Evolutionary conservation across 1,140 invertebrate species (phyloP), one percentile per base, ranked within the genome.

Genomic region (Papilio glaucus): DNA sequence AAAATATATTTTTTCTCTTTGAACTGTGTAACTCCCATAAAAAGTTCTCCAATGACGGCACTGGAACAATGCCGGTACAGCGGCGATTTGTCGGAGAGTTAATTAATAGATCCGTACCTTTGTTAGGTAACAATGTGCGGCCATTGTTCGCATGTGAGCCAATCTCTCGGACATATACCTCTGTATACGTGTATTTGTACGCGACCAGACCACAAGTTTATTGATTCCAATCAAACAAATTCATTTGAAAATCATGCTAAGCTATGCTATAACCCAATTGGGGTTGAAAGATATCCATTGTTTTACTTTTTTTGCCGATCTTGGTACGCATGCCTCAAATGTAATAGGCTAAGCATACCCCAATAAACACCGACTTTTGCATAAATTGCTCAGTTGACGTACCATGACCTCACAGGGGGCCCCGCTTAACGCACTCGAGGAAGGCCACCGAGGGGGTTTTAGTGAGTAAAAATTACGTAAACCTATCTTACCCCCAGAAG

Each of bases 31-130:
- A 37, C 60, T 65, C 37, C 24, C 18, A 39, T 18, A 65, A 41
- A 39, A 13, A 57, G 21, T 53, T 38, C 0, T 63, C 33, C 29
- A 65, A 41, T 41, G 33, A 15, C 10, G 33, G 33, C 61, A n/a
- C n/a, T n/a, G 33, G n/a, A 29, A 68, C 65, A 68, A 68, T 68
- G n/a, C 38, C 4, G 18, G 41, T 26, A 49, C 37, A 45, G 26
- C 12, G 41, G 65, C 13, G 38, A 68, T 68, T 68, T 68, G 65
- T 45, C 65, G 41, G 39, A 38, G 61, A 33, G 65, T 68, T 68
- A 68, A 68, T 68, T 68, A 49, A 68, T 68, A 45, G 12, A 33
- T 68, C 65, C 65, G 65, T 68, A 68, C 65, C 65, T 68, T 68
- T 49, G 65, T 68, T 45, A 45, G 21, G 39, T 15, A 68, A 68